phyloP scores from a whole-genome alignment of 2,888 invertebrate genomes.

The Cordilura impudica region DNA sequence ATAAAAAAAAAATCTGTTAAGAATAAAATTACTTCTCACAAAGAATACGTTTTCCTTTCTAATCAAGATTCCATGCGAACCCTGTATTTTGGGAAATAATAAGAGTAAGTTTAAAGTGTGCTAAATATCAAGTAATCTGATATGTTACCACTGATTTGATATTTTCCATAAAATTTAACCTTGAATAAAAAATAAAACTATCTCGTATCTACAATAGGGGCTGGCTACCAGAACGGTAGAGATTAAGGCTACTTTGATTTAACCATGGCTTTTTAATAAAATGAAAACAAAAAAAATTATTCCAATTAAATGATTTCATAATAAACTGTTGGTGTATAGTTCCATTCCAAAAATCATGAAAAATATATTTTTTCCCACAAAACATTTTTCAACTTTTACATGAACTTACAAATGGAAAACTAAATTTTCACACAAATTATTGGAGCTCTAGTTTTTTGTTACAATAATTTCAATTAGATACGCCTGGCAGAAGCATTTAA shows the following conservation, averaged over 20 bases:
- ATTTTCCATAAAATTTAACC: slow-evolving; percentile 40
- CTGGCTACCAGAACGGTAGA: neutral
- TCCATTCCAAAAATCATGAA: neutral
- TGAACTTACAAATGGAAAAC: slow-evolving; percentile 22
- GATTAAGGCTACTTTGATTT: slow-evolving; percentile 32
- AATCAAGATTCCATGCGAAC: no score
- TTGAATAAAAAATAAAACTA: slow-evolving; percentile 49
- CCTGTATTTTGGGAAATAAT: slow-evolving; percentile 25
- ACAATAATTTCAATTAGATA: slow-evolving; percentile 38
- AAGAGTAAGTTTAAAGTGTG: slow-evolving; percentile 34
- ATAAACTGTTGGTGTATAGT: neutral
- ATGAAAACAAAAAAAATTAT: slow-evolving; percentile 26
- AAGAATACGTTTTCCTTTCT: no score
- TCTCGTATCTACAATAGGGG: neutral
- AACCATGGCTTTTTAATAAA: slow-evolving; percentile 27
- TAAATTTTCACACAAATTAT: slow-evolving; percentile 20
- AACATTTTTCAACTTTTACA: slow-evolving; percentile 29
- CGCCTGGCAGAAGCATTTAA: slow-evolving; percentile 51
- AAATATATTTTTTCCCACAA: slow-evolving; percentile 26
- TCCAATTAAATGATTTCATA: slow-evolving; percentile 35
- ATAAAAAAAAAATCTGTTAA: no score
- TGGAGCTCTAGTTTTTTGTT: slow-evolving; percentile 24
- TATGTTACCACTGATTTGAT: slow-evolving; percentile 37
- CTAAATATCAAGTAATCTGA: slow-evolving; percentile 57
- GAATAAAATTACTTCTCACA: no score